Conservation (phyloP, 2,888 invertebrate genomes). For the Andrena bicolor region DNA sequence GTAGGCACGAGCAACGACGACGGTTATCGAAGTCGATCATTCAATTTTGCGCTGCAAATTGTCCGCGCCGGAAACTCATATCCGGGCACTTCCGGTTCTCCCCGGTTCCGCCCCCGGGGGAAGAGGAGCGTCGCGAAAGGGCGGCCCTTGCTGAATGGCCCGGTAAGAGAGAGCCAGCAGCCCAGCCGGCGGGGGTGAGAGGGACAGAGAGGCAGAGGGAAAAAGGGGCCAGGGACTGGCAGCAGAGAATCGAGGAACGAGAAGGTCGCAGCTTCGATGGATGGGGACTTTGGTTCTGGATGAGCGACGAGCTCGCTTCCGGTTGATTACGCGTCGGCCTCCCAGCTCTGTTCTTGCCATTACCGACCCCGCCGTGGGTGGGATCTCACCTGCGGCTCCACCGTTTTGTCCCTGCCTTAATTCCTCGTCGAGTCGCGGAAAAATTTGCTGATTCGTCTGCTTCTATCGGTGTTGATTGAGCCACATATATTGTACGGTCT, state of each 20-base stretch:
- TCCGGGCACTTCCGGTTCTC: constrained; percentile 87
- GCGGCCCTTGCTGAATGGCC: constrained; percentile 50
- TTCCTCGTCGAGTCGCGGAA: neutral
- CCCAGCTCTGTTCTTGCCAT: constrained; percentile 39
- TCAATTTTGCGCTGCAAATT: constrained; percentile 91
- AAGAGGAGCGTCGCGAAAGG: constrained; percentile 66
- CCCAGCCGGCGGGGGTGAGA: constrained; percentile 25
- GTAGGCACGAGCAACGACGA: constrained; percentile 67
- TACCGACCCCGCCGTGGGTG: constrained; percentile 28
- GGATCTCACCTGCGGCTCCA: constrained; percentile 35
- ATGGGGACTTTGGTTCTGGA: constrained; percentile 72
- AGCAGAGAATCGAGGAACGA: constrained; percentile 36
- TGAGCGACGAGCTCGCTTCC: constrained; percentile 82
- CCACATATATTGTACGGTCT: neutral
- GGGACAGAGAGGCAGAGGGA: constrained; percentile 22
- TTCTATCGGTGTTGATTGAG: neutral
- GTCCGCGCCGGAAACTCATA: constrained; percentile 95
- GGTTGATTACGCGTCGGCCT: constrained; percentile 66
- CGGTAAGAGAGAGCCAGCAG: constrained; percentile 51
- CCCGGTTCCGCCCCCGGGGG: constrained; percentile 72
- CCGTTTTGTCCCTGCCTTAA: neutral
- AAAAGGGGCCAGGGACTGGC: constrained; percentile 28
- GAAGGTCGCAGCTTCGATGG: constrained; percentile 48
- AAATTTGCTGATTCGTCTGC: neutral
- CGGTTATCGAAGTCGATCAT: constrained; percentile 85